Conservation (phyloP, 2,113 vertebrate species). For the Hydrochoerus hydrochaeris region DNA sequence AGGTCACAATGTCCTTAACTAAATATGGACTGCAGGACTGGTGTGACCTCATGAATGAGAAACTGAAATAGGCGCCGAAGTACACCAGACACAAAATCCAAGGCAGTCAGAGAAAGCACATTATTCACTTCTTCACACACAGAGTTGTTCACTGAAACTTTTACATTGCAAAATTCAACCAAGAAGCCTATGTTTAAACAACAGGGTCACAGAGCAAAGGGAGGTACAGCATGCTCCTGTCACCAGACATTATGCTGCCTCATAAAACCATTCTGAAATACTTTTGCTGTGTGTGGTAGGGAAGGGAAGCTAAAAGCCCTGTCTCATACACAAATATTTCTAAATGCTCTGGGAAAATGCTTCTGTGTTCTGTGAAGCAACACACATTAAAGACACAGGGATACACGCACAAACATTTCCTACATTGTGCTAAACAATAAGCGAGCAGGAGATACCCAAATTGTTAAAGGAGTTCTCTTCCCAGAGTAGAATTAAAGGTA, state of each 20-base stretch:
- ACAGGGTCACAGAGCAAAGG: not conserved
- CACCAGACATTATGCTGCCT: not conserved
- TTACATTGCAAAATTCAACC: not conserved
- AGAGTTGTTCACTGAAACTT: not conserved
- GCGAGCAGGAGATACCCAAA: not conserved
- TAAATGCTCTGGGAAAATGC: not conserved
- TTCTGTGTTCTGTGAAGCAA: not conserved
- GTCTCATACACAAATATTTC: not conserved
- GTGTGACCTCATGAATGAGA: constrained; percentile 63
- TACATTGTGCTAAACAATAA: not conserved
- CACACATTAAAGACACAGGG: not conserved
- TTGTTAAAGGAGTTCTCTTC: not conserved
- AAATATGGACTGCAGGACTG: constrained; percentile 40
- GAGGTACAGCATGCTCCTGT: not conserved
- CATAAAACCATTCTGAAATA: not conserved
- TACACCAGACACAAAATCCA: constrained; percentile 17
- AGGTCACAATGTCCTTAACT: constrained; percentile 63
- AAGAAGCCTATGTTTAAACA: constrained; percentile 48
- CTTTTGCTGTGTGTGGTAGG: too few species aligned
- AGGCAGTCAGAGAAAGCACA: constrained; percentile 5
- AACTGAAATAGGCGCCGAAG: constrained; percentile 29
- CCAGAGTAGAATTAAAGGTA: not conserved
- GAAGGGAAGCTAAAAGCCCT: not conserved
- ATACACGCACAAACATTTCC: not conserved
- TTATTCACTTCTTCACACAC: not conserved